Evolutionary conservation across 1,140 invertebrate species (phyloP), one percentile per base, ranked within the genome.

Genomic region (Reticulitermes speratus): DNA sequence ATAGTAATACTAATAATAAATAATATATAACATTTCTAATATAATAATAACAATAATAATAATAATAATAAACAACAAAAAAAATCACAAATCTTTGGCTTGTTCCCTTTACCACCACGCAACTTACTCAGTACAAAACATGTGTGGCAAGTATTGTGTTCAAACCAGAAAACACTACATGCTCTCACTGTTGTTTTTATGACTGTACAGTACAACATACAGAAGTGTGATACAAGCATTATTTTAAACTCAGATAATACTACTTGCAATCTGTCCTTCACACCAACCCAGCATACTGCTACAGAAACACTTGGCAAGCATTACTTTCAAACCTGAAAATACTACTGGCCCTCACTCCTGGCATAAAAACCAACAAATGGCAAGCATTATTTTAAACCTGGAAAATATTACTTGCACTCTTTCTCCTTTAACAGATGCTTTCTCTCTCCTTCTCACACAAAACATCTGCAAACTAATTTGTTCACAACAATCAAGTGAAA

Each of bases 1-100:
- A 38, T 65, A 23, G 8, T 59, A 84, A 84, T 86, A 83, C 84
- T 84, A 84, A 65, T 65, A 86, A 84, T 86, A 84, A 84, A 86
- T 86, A 86, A 44, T 84, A 52, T 81, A 86, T 83, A 87, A 82
- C 48, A 59, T 81, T 38, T 86, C 82, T 84, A 86, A 30, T 45
- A 82, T 86, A 86, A 38, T 5, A 38, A 38, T 5, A 38, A 38
- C 38, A 38, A 38, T 38, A 38, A 38, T 38, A 38, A 2, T 38
- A 38, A 38, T 38, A 38, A 38, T 38, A 38, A 38, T 38, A 38
- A 91, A 92, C 91, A 92, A 91, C 91, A 91, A 91, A 91, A 91
- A 92, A 91, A 92, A 91, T 91, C 91, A 92, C 90, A 88, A 91
- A 91, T 92, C 91, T 91, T 92, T 92, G 91, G 91, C 91, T 91